phyloP scores from a whole-genome alignment of 2,888 invertebrate genomes.

The Erynnis tages region DNA sequence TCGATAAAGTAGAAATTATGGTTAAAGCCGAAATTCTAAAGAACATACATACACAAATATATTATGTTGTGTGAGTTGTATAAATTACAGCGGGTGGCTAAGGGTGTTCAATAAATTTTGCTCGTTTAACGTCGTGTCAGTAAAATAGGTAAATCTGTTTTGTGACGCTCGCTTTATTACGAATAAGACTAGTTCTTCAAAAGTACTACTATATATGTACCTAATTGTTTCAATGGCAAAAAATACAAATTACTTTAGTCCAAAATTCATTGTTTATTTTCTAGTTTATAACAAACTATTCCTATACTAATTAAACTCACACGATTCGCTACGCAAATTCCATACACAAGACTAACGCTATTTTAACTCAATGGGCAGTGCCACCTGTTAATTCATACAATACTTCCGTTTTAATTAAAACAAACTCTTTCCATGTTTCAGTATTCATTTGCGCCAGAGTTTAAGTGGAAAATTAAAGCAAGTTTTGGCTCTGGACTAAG shows the following conservation, averaged over 20 bases:
- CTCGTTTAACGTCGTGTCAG: slow-evolving; percentile 23
- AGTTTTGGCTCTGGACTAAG: slow-evolving; percentile 23
- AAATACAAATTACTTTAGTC: no score
- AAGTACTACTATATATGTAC: no score
- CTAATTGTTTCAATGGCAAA: no score
- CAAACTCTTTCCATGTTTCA: background rate
- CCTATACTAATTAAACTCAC: no score
- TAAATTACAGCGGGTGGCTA: slow-evolving; percentile 21
- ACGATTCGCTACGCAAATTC: background rate
- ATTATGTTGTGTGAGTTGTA: slow-evolving; percentile 21
- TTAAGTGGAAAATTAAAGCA: slow-evolving; percentile 17
- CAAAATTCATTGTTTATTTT: no score
- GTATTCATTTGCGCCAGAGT: background rate
- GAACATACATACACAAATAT: slow-evolving; percentile 11
- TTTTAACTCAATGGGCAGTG: background rate
- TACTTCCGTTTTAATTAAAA: slow-evolving; percentile 2
- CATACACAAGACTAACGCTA: background rate
- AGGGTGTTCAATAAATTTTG: slow-evolving; percentile 26
- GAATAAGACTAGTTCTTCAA: slow-evolving; percentile 5
- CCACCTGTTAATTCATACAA: background rate
- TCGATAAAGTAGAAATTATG: slow-evolving; percentile 28
- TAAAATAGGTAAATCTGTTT: slow-evolving; percentile 23
- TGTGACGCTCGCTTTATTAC: slow-evolving; percentile 13
- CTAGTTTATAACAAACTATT: no score
- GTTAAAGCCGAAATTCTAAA: slow-evolving; percentile 26